Evolutionary conservation across 2,888 invertebrate species (phyloP), one percentile per base, ranked within the genome.

Genomic region (Lymantria monacha): DNA sequence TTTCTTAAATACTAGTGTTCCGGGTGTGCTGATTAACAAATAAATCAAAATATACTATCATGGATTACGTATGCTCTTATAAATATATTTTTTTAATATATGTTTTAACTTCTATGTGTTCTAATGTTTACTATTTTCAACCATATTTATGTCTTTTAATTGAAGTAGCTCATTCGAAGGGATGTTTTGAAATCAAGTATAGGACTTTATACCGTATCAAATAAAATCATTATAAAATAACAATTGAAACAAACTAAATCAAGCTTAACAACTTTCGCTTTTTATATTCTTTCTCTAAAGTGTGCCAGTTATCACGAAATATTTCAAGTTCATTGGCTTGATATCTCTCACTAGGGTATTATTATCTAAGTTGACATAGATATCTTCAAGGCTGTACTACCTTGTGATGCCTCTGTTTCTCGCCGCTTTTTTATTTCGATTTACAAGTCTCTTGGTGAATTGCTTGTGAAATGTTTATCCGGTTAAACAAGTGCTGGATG

Each of bases 281-380:
- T 63, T 51, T 45, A 52, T 53, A 33, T 33, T 33, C 9, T 33
- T 60, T 52, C 49, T 54, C 57, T 51, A 48, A 45, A 47, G 37
- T 48, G 41, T 57, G 51, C 42, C 48, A 49, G 44, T 61, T 46
- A 63, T 57, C 46, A 33, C 40, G 30, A 31, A 11, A 11, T 42
- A 8, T 38, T 14, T 12, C n/a, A 57, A 61, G 64, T 66, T 65
- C 64, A 63, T 52, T 65, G 61, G 51, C 64, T 51, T 57, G 55
- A 50, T 65, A 61, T 61, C 61, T 66, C 50, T 66, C 46, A 67
- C 67, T 57, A 61, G 47, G 30, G 22, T 5, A 5, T 22, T 22
- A 22, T 22, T 22, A 22, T 22, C 22, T 22, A 22, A 22, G 22
- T 3, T 22, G 22, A 22, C 11, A 44, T 44, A 55, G 53, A 63